These are phyloP conservation scores for Thecophora atra DNA, from an alignment of 2,888 invertebrate genomes.

Conservation along the genomic window DNA sequence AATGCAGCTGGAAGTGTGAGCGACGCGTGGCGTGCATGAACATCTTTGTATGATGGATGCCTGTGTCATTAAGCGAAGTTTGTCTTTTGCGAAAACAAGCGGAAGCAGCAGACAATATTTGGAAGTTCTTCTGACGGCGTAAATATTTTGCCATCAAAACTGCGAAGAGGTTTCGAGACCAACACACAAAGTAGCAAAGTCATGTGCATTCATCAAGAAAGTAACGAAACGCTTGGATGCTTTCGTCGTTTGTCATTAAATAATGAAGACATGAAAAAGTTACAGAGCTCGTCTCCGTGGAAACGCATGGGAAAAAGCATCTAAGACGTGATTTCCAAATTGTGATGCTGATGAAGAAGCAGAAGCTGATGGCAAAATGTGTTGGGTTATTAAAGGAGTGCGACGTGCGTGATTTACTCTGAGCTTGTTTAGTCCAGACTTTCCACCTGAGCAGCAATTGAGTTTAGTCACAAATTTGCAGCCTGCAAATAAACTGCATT, in stretches of 20 bases:
- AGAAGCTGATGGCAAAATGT: too few relatives aligned
- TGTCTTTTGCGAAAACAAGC: slow-evolving; percentile 40
- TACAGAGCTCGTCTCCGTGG: background rate
- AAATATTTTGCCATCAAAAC: slow-evolving; percentile 4
- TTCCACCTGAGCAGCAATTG: too few relatives aligned
- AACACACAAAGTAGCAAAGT: background rate
- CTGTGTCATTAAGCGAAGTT: slow-evolving; percentile 54
- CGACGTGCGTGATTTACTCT: too few relatives aligned
- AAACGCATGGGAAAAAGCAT: background rate
- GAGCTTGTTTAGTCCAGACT: too few relatives aligned
- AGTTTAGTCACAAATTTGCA: too few relatives aligned
- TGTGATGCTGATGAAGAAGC: background rate
- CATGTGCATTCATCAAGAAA: slow-evolving; percentile 1
- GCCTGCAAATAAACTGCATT: too few relatives aligned
- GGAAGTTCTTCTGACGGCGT: background rate
- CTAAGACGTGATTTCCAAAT: background rate
- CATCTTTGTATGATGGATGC: slow-evolving; percentile 44
- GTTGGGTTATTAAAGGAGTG: too few relatives aligned
- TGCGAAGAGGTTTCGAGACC: background rate
- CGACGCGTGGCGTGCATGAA: background rate
- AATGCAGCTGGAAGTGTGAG: background rate
- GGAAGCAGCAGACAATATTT: background rate
- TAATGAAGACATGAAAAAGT: slow-evolving; percentile 19
- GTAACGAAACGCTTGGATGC: background rate
- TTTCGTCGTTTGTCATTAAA: slow-evolving; percentile 15